Evolutionary conservation across 2,797 vertebrate genomes (phyloP).

Genomic region (Cottoperca gobio): DNA sequence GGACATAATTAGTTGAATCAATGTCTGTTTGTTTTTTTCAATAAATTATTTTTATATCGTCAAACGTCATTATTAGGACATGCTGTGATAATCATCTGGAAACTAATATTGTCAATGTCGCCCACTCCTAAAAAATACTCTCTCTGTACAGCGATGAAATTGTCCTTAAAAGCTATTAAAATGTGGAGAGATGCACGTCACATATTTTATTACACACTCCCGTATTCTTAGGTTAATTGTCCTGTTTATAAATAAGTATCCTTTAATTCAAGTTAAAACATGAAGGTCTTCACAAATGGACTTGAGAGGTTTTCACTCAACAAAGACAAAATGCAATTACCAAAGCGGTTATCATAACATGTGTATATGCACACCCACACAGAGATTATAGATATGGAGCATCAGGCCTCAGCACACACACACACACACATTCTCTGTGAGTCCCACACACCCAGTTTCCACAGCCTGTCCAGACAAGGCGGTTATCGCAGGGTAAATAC

Average conservation of each 20-base stretch:
- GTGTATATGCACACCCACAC: constrained; percentile 27
- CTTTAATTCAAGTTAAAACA: constrained; percentile 19
- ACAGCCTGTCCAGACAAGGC: constrained; percentile 69
- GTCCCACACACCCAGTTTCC: constrained; percentile 47
- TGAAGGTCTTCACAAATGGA: constrained; percentile 7
- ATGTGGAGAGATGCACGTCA: not conserved
- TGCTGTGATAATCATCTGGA: too few species aligned
- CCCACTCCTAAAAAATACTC: not conserved
- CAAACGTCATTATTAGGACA: too few species aligned
- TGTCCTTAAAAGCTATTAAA: not conserved
- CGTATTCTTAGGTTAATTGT: not conserved
- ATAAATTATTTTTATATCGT: too few species aligned
- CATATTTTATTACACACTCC: not conserved
- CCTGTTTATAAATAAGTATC: not conserved
- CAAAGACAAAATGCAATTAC: constrained; percentile 25
- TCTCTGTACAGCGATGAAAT: not conserved
- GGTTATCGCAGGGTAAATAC: constrained; percentile 74
- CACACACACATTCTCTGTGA: constrained; percentile 1
- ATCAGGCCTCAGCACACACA: constrained; percentile 20
- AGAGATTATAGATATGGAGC: constrained; percentile 42
- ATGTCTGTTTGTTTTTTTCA: too few species aligned
- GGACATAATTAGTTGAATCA: too few species aligned
- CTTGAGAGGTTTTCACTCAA: constrained; percentile 8
- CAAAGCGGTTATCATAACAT: constrained; percentile 43
- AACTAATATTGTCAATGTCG: not conserved